These are phyloP conservation scores for Chesias legatella DNA, from an alignment of 2,888 invertebrate genomes.

Conservation along the genomic window DNA sequence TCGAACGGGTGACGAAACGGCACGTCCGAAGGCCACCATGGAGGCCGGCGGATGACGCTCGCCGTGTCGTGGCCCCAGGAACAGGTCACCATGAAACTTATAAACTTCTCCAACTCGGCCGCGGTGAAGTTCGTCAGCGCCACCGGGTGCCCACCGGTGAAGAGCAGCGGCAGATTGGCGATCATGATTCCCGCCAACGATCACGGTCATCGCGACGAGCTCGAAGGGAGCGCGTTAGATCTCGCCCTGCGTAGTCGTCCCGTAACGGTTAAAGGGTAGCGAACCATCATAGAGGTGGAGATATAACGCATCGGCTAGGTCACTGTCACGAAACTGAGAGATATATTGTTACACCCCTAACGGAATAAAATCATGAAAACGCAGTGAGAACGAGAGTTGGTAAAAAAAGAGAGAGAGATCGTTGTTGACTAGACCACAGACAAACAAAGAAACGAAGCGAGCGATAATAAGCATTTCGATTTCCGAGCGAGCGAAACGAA, in stretches of 20 bases:
- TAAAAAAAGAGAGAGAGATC: constrained; percentile 13
- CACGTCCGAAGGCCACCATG: constrained; percentile 86
- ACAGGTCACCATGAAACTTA: constrained; percentile 88
- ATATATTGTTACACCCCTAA: constrained; percentile 6
- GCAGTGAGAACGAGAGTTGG: constrained; percentile 42
- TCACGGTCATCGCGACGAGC: constrained; percentile 70
- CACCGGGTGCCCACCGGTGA: constrained; percentile 86
- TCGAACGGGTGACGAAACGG: constrained; percentile 83
- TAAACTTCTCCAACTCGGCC: constrained; percentile 84
- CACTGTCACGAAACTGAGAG: constrained; percentile 4
- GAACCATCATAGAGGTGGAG: constrained; percentile 38
- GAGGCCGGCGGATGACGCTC: constrained; percentile 80
- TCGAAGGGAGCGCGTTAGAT: constrained; percentile 65
- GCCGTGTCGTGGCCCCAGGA: constrained; percentile 84
- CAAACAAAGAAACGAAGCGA: constrained; percentile 25
- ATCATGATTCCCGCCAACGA: constrained; percentile 79
- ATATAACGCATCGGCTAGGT: constrained; percentile 8
- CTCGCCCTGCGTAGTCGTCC: constrained; percentile 48
- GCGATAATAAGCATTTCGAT: constrained; percentile 13
- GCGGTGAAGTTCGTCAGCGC: constrained; percentile 82
- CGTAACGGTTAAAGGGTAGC: constrained; percentile 57
- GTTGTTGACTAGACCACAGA: constrained; percentile 4
- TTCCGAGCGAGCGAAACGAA: too few relatives aligned
- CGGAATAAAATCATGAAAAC: constrained; percentile 45
- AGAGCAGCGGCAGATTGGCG: constrained; percentile 86